Conservation (phyloP, 2,888 invertebrate species). For the Iphiclides podalirius region DNA sequence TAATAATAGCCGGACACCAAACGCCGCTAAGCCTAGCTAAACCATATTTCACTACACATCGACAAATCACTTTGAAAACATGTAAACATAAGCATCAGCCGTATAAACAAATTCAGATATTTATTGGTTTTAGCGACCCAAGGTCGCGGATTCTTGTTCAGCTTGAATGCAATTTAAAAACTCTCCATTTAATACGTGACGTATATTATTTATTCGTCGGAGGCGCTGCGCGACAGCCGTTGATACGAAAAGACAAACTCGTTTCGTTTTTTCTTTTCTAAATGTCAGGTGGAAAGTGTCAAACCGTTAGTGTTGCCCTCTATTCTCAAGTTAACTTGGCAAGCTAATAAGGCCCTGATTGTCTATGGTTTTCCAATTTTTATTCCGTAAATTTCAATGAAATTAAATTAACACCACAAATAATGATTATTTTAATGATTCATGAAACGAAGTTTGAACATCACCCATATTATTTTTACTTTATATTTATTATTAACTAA, state of each 20-base stretch:
- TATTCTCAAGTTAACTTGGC: slow-evolving; percentile 6
- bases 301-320: slow-evolving; percentile 23
- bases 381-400: no score
- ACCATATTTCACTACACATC: slow-evolving; percentile 37
- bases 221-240: slow-evolving; percentile 41
- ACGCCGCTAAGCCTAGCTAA: slow-evolving; percentile 43
- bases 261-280: slow-evolving; percentile 45
- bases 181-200: slow-evolving; percentile 50
- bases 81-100: slow-evolving; percentile 70
- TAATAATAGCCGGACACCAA: slow-evolving; percentile 41
- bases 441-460: no score
- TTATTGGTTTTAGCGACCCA: slow-evolving; percentile 44
- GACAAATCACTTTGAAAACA: slow-evolving; percentile 40
- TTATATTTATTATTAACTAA: no score
- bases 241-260: slow-evolving; percentile 43
- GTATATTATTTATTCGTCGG: slow-evolving; percentile 51
- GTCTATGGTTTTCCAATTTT: slow-evolving; percentile 13
- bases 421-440: no score
- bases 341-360: slow-evolving; percentile 14
- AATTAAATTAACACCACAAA: no score
- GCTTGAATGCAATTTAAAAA: slow-evolving; percentile 47
- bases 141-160: slow-evolving; percentile 50
- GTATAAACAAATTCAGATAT: slow-evolving; percentile 52
- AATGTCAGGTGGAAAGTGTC: slow-evolving; percentile 21
- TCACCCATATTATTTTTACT: no score